A percentile compares a stretch with the other conserved stretches of the same genome.
These are phyloP conservation scores for Eupsittula cactorum DNA, from an alignment of 2,113 vertebrate species.

Conservation along the genomic window DNA sequence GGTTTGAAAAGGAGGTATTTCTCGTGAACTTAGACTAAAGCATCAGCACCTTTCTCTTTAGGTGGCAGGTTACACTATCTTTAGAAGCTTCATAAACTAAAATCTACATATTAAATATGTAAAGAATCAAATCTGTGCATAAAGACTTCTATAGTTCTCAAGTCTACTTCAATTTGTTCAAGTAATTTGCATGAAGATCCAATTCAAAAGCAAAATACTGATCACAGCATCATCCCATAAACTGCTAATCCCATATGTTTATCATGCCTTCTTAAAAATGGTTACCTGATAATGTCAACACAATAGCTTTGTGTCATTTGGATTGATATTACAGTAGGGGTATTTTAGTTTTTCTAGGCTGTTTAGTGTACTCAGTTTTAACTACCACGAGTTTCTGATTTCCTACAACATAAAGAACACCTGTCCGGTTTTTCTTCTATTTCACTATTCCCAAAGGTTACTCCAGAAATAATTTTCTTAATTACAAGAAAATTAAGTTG, in stretches of 20 bases:
- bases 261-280: background rate
- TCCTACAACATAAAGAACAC: background rate
- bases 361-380: background rate
- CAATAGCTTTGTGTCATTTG: background rate
- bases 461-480: background rate
- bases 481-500: background rate
- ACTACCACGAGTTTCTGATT: background rate
- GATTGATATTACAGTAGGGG: background rate
- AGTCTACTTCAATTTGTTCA: background rate
- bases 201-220: background rate
- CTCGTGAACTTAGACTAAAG: background rate
- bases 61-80: background rate
- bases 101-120: background rate
- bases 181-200: background rate
- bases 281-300: background rate
- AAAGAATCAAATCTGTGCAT: background rate
- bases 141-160: background rate
- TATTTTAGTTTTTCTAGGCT: background rate
- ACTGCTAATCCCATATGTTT: background rate
- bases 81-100: background rate
- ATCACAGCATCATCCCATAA: background rate
- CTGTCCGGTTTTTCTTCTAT: background rate
- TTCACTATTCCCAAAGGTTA: background rate
- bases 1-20: background rate
- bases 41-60: background rate